phyloP scores from a whole-genome alignment of 2,113 vertebrate species.

The Burhinus bistriatus region DNA sequence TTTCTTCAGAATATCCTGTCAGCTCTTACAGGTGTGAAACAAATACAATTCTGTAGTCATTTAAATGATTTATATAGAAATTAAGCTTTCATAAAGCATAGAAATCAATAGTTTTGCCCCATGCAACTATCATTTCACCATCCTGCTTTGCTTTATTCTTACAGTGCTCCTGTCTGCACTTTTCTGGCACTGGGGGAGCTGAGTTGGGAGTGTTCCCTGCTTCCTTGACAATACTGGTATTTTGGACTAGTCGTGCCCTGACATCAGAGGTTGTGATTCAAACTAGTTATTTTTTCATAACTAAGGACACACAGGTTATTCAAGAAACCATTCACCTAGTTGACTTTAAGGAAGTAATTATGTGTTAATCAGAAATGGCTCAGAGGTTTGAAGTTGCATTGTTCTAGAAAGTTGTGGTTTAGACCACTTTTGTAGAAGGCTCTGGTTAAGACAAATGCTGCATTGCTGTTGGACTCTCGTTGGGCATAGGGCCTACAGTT shows the following conservation, averaged over 20 bases:
- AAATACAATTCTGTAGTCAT: not conserved
- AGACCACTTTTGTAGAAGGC: not conserved
- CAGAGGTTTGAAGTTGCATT: not conserved
- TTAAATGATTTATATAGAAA: not conserved
- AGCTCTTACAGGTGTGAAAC: not conserved
- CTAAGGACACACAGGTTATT: not conserved
- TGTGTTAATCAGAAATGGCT: not conserved
- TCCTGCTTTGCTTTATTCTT: not conserved
- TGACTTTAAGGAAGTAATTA: not conserved
- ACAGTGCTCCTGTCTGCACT: not conserved
- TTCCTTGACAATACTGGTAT: not conserved
- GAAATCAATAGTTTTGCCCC: not conserved
- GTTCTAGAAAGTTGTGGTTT: not conserved
- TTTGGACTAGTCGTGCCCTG: not conserved
- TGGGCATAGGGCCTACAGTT: not conserved
- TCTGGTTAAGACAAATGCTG: not conserved
- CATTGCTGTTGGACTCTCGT: accelerated
- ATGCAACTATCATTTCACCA: not conserved
- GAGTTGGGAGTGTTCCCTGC: not conserved
- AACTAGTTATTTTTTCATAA: not conserved
- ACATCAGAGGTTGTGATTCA: not conserved
- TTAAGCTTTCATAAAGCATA: not conserved
- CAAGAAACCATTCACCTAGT: not conserved
- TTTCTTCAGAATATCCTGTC: not conserved
- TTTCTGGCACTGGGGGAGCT: not conserved